Conservation (phyloP, 1,140 invertebrate genomes). For the Thaumetopoea pityocampa region DNA sequence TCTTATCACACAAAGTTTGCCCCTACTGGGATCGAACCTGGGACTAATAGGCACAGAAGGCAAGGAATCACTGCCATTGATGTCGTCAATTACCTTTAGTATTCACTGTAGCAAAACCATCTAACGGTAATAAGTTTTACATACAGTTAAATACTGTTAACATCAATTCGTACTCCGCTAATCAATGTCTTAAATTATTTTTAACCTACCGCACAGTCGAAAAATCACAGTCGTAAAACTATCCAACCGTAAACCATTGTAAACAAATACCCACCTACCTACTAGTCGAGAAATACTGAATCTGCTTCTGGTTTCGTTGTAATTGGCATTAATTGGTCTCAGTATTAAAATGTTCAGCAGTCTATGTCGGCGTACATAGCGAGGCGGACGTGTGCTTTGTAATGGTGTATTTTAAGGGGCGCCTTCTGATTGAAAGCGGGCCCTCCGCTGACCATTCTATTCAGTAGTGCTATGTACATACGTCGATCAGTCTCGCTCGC, state of each 20-base stretch:
- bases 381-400: slow-evolving; percentile 31
- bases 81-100: too few relatives aligned
- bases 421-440: slow-evolving; percentile 13
- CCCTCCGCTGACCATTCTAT: slow-evolving; percentile 36
- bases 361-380: slow-evolving; percentile 35
- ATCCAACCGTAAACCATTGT: slow-evolving; percentile 17
- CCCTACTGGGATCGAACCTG: too few relatives aligned
- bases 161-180: neutral
- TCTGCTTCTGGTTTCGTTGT: slow-evolving; percentile 54
- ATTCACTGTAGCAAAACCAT: too few relatives aligned
- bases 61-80: too few relatives aligned
- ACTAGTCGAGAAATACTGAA: slow-evolving; percentile 40
- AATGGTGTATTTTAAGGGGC: slow-evolving; percentile 35
- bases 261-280: slow-evolving; percentile 32
- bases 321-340: slow-evolving; percentile 56
- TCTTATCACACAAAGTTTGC: too few relatives aligned
- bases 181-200: slow-evolving; percentile 1
- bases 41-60: too few relatives aligned
- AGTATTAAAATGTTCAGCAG: slow-evolving; percentile 52
- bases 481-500: slow-evolving; percentile 49
- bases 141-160: too few relatives aligned
- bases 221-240: slow-evolving; percentile 11
- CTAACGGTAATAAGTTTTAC: too few relatives aligned
- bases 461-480: slow-evolving; percentile 54
- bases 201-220: neutral